phyloP scores from a whole-genome alignment of 2,113 vertebrate genomes.

The Chaetorhynchus papuensis region DNA sequence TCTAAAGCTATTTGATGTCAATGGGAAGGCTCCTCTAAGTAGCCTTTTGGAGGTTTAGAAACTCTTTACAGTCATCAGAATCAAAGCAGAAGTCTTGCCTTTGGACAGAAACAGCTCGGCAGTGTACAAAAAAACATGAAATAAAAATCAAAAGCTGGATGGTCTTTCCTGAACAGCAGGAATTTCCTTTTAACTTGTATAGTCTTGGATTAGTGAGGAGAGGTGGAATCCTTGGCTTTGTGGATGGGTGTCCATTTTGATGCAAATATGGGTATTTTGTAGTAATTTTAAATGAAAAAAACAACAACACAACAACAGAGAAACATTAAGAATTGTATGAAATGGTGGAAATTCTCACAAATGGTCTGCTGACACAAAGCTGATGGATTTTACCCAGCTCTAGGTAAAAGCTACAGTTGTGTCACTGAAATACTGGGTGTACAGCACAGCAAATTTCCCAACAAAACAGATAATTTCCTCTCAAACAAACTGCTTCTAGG shows the following conservation, averaged over 20 bases:
- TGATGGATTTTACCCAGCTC: background rate
- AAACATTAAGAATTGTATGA: background rate
- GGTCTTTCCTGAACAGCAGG: background rate
- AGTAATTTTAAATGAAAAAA: background rate
- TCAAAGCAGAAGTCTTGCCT: constrained; percentile 10
- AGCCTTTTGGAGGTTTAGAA: constrained; percentile 13
- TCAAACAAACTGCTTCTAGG: constrained; percentile 50
- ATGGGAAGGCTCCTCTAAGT: constrained; percentile 23
- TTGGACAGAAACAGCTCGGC: constrained; percentile 1
- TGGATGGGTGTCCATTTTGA: background rate
- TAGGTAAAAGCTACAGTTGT: background rate
- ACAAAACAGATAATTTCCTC: constrained; percentile 13
- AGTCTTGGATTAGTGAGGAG: background rate
- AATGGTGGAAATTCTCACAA: background rate
- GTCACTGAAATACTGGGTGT: background rate
- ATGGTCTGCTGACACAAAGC: background rate
- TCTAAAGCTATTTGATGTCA: constrained; percentile 6
- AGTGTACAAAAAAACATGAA: background rate
- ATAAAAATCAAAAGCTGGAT: background rate
- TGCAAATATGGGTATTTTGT: background rate
- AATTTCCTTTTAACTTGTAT: background rate
- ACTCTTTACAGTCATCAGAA: constrained; percentile 6
- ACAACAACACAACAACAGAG: background rate
- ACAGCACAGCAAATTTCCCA: constrained; percentile 1
- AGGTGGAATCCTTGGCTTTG: background rate